Conservation (phyloP, 35 echinoderm and acorn worm species). For the Eucidaris tribuloides region DNA sequence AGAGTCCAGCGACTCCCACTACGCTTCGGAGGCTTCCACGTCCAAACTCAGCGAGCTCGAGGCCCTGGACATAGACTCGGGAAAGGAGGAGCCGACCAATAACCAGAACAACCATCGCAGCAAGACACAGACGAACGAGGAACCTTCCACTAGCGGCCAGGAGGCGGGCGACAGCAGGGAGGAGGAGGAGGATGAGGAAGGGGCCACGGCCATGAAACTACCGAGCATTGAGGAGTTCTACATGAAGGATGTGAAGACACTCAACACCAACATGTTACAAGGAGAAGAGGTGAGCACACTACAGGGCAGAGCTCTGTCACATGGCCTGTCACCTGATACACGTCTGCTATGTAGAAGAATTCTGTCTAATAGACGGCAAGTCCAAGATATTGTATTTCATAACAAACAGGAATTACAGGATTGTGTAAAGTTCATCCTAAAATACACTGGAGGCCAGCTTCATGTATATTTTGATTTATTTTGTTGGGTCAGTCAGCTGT, state of each 20-base stretch:
- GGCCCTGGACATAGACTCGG: constrained; percentile 76
- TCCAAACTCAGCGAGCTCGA: constrained; percentile 94
- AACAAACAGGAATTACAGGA: no score
- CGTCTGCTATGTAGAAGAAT: no score
- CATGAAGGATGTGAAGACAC: constrained; percentile 97
- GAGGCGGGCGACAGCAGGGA: not conserved
- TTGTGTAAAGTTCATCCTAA: no score
- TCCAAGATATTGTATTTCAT: no score
- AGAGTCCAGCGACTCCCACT: constrained; percentile 94
- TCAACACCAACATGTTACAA: constrained; percentile 96
- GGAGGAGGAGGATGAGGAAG: constrained; percentile 10
- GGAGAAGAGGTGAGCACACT: constrained; percentile 51
- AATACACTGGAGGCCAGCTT: no score
- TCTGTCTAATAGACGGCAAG: no score
- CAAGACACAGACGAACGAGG: constrained; percentile 11
- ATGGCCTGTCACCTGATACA: no score
- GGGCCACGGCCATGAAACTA: constrained; percentile 31
- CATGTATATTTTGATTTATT: no score
- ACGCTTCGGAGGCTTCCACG: constrained; percentile 84
- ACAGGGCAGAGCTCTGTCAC: no score
- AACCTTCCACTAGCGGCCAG: not conserved
- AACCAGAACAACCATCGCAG: constrained; percentile 43
- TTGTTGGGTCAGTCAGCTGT: no score
- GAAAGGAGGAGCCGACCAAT: constrained; percentile 72
- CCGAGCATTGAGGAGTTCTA: constrained; percentile 96